Base-by-base conservation (phyloP, 1,140 invertebrate genomes). In the Harlomillsia oculata region DNA sequence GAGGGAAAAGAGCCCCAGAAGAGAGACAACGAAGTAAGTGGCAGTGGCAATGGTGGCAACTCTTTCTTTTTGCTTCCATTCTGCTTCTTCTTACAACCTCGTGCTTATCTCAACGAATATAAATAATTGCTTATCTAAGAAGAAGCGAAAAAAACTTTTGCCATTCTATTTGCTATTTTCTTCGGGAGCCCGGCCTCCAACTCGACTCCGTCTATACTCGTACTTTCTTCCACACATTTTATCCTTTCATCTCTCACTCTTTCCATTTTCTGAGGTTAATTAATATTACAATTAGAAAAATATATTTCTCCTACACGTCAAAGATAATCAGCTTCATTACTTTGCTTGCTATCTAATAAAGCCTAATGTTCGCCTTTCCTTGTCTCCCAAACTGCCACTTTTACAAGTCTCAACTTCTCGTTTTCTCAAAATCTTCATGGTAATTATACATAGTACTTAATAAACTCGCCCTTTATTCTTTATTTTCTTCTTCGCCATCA, bases 241-340 rank as follows among this genome's bases (percentile, higher is more conserved):
- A 1, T 36, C 52, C 30, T 28, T 44, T 20, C 32, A 36, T 50
- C 55, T n/a, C n/a, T 57, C 55, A 51, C 32, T 57, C 48, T 48
- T 21, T 37, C 39, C 26, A 13, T 37, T 39, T 45, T 16, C 49
- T 39, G 41, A 43, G 57, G 59, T 62, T 57, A 62, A 62, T 62
- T 62, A 62, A 62, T 62, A 62, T 57, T 36, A 51, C 55, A 62
- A 62, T 62, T 62, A 62, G 49, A 62, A 57, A 59, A 59, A 59
- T 59, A 59, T 59, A 55, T 60, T 54, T 60, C 53, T 51, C 40
- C 25, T 45, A 18, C 28, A 43, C 28, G 45, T 55, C 58, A 60
- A 54, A 60, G 59, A 60, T 60, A 56, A 60, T 55, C 59, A 51
- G 34, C 46, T 39, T 39, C 34, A 28, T 55, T 55, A 30, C 53